Percentiles rank a stretch among this genome's conserved stretches.
phyloP scores from a whole-genome alignment of 2,113 vertebrate species.

The Halichoerus grypus region DNA sequence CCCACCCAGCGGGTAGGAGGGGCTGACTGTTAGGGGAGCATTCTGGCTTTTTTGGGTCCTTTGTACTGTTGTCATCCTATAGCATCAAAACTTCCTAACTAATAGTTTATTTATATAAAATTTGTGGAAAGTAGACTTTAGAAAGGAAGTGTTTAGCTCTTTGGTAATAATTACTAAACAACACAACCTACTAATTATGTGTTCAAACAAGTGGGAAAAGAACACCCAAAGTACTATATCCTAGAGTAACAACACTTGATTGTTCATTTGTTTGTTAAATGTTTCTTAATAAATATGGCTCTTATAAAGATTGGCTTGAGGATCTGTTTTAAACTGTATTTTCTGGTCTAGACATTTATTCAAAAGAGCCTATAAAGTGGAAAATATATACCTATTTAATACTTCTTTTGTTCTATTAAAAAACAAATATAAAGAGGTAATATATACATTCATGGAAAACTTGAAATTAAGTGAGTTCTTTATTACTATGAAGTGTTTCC shows the following conservation, averaged over 20 bases:
- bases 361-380: neutral
- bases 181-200: slow-evolving; percentile 61
- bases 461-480: neutral
- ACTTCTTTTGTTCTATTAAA: neutral
- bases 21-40: neutral
- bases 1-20: neutral
- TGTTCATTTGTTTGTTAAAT: neutral
- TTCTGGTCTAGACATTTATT: slow-evolving; percentile 39
- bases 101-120: slow-evolving; percentile 46
- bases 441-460: neutral
- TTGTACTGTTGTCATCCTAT: neutral
- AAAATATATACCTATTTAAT: neutral
- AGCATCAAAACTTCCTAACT: neutral
- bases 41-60: neutral
- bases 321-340: slow-evolving; percentile 41
- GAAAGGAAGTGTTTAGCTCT: slow-evolving; percentile 37
- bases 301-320: slow-evolving; percentile 33
- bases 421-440: slow-evolving; percentile 24
- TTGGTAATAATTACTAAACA: slow-evolving; percentile 59
- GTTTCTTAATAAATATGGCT: slow-evolving; percentile 28
- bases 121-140: slow-evolving; percentile 22
- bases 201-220: neutral
- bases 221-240: neutral
- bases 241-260: neutral
- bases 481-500: neutral